A percentile compares a stretch with the other conserved stretches of the same genome.
Conservation (phyloP, 2,797 vertebrate species). For the Ambastaia sidthimunki region DNA sequence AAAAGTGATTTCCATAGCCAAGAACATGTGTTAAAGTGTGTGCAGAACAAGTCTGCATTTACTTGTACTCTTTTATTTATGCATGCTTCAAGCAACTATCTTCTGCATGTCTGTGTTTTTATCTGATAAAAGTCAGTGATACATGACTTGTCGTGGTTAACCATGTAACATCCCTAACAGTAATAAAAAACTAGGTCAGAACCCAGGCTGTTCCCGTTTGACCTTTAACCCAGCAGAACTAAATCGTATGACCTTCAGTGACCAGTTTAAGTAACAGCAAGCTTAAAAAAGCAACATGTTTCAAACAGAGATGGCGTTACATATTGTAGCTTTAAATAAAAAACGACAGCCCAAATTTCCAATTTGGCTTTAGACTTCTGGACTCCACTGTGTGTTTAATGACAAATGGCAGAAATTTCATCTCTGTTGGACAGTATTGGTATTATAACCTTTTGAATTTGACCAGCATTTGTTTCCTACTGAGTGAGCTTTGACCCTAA, state of each 20-base stretch:
- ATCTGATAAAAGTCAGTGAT: too few relatives aligned
- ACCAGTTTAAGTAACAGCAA: background rate
- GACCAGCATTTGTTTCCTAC: slow-evolving; percentile 22
- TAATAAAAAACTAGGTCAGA: background rate
- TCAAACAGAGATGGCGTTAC: background rate
- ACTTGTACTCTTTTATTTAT: slow-evolving; percentile 6
- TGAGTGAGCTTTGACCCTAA: slow-evolving; percentile 60
- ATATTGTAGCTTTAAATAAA: too few relatives aligned
- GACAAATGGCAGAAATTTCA: too few relatives aligned
- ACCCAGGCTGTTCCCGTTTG: too few relatives aligned
- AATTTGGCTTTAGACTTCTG: background rate
- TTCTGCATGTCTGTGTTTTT: too few relatives aligned
- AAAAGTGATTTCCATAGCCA: slow-evolving; percentile 28
- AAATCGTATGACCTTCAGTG: background rate
- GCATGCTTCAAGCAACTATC: slow-evolving; percentile 16
- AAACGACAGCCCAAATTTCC: too few relatives aligned
- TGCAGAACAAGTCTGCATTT: slow-evolving; percentile 10
- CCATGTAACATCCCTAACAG: background rate
- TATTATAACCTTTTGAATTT: background rate
- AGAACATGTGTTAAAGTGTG: slow-evolving; percentile 43
- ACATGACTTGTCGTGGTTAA: background rate
- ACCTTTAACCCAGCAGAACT: background rate
- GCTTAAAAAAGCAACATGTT: background rate
- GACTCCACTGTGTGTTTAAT: background rate
- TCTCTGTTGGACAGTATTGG: background rate